These are phyloP conservation scores for Eptatretus burgeri DNA, from an alignment of 2,113 vertebrate species.

Conservation along the genomic window DNA sequence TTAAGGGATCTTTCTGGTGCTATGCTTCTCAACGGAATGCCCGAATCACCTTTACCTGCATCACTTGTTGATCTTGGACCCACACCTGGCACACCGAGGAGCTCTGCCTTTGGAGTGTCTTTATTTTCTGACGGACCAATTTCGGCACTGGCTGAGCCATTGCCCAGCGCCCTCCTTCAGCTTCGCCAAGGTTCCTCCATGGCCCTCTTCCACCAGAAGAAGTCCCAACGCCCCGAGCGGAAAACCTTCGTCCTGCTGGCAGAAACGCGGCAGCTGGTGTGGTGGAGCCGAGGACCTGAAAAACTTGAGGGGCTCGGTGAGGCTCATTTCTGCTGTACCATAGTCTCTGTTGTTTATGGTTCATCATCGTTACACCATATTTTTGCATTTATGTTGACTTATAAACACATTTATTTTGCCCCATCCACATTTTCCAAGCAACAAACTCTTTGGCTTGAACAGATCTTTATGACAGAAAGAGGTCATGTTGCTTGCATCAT, in stretches of 20 bases:
- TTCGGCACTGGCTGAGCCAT: background rate
- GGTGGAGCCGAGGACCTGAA: conserved; percentile 36
- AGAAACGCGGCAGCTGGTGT: conserved; percentile 30
- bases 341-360: too few relatives aligned
- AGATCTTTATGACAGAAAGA: too few relatives aligned
- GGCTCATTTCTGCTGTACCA: conserved; percentile 8
- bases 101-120: background rate
- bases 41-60: background rate
- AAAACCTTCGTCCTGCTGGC: conserved; percentile 35
- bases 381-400: too few relatives aligned
- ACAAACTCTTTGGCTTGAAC: too few relatives aligned
- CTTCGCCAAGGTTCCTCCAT: conserved; percentile 36
- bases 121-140: background rate
- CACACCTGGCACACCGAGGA: background rate
- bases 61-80: background rate
- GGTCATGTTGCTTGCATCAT: too few relatives aligned
- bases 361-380: too few relatives aligned
- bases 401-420: too few relatives aligned
- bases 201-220: conserved; percentile 47
- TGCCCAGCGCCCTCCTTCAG: conserved; percentile 15
- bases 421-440: too few relatives aligned
- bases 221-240: conserved; percentile 38
- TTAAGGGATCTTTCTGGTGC: conserved; percentile 1
- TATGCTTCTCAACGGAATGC: conserved; percentile 6
- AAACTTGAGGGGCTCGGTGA: conserved; percentile 36